phyloP scores from a whole-genome alignment of 1,140 invertebrate genomes.

The Araneus ventricosus region DNA sequence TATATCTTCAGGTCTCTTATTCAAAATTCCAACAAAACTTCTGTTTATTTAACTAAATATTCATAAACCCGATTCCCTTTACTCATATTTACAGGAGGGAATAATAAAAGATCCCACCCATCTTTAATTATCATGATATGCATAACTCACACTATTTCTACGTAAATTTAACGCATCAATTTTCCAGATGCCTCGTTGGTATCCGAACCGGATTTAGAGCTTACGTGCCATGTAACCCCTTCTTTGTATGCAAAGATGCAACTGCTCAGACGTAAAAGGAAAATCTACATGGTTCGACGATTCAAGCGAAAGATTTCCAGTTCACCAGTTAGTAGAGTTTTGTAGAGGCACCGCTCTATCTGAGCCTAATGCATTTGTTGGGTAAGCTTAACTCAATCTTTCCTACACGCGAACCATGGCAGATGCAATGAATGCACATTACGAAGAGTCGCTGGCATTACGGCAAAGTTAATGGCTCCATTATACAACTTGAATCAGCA shows the following conservation, averaged over 20 bases:
- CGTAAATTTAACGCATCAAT: background rate
- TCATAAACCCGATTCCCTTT: too few species aligned
- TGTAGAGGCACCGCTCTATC: background rate
- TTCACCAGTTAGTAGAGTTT: constrained; percentile 54
- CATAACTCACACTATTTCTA: background rate
- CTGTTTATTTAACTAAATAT: too few species aligned
- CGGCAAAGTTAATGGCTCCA: constrained; percentile 57
- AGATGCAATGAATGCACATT: constrained; percentile 44
- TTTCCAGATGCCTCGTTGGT: background rate
- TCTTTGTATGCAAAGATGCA: constrained; percentile 44
- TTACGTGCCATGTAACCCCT: constrained; percentile 6
- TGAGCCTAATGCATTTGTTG: constrained; percentile 53
- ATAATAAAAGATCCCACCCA: too few species aligned
- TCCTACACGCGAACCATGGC: background rate
- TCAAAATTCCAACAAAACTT: too few species aligned
- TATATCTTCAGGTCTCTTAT: too few species aligned
- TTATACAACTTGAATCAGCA: constrained; percentile 37
- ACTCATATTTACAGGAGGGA: too few species aligned
- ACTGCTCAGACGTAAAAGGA: constrained; percentile 46
- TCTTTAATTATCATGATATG: too few species aligned
- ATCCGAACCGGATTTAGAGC: background rate
- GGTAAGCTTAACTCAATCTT: constrained; percentile 34
- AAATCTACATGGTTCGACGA: constrained; percentile 28
- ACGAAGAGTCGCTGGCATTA: constrained; percentile 1
- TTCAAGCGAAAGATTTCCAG: constrained; percentile 50